These are phyloP conservation scores for Bacillus rossius DNA, from an alignment of 1,140 invertebrate genomes.

Conservation along the genomic window DNA sequence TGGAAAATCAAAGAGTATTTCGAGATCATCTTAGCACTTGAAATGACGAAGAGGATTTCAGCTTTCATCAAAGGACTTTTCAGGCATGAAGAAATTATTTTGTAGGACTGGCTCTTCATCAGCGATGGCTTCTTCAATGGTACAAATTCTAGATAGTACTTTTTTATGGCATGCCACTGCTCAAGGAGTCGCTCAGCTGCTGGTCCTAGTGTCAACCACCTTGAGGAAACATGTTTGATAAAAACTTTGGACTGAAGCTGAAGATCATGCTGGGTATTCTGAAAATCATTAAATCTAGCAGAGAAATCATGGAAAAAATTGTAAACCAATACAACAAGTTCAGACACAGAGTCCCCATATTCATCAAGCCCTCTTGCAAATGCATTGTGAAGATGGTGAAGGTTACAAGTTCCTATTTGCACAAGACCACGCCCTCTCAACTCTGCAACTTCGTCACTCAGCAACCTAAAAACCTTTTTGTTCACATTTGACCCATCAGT, in stretches of 20 bases:
- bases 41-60: too few relatives aligned
- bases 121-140: too few relatives aligned
- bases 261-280: constrained; percentile 18
- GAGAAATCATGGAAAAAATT: constrained; percentile 26
- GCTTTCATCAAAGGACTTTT: too few relatives aligned
- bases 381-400: constrained; percentile 27
- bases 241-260: constrained; percentile 21
- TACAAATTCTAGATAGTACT: too few relatives aligned
- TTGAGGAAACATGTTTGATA: constrained; percentile 24
- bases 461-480: constrained; percentile 23
- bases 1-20: too few relatives aligned
- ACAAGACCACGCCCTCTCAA: constrained; percentile 13
- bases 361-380: constrained; percentile 26
- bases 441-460: constrained; percentile 23
- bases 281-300: constrained; percentile 26
- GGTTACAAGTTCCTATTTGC: constrained; percentile 23
- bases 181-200: constrained; percentile 22
- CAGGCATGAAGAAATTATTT: too few relatives aligned
- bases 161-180: constrained; percentile 13
- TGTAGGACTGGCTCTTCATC: too few relatives aligned
- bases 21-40: too few relatives aligned
- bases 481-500: constrained; percentile 32
- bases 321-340: constrained; percentile 22
- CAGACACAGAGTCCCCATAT: constrained; percentile 21
- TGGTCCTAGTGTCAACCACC: constrained; percentile 25